Percentiles rank a stretch among this genome's conserved stretches.
These are phyloP conservation scores for Rallus crepitans DNA, from an alignment of 2,797 vertebrate genomes.

Conservation along the genomic window DNA sequence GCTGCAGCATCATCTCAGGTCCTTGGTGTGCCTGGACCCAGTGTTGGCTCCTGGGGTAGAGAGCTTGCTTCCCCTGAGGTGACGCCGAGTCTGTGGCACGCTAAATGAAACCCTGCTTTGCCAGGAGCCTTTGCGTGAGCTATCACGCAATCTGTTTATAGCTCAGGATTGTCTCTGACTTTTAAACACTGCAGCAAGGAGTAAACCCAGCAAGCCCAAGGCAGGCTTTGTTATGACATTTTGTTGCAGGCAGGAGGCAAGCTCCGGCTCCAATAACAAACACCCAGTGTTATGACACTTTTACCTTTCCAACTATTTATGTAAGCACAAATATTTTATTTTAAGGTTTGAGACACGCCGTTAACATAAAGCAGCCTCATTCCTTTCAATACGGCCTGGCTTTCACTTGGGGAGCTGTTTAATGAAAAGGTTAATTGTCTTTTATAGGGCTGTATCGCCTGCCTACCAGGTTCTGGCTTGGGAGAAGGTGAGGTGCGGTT, in stretches of 20 bases:
- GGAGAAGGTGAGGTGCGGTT: conserved; percentile 16
- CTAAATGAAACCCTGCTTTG: background rate
- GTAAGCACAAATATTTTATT: conserved; percentile 85
- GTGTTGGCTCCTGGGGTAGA: rapidly evolving
- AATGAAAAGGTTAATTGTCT: conserved; percentile 79
- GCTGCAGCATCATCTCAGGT: background rate
- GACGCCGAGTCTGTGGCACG: rapidly evolving
- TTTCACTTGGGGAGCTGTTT: conserved; percentile 71
- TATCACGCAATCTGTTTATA: conserved; percentile 62
- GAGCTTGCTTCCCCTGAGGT: too few relatives aligned
- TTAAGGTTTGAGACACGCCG: conserved; percentile 75
- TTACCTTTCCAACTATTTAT: conserved; percentile 86
- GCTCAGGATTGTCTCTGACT: conserved; percentile 50
- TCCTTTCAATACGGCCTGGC: conserved; percentile 68
- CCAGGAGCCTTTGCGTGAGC: background rate
- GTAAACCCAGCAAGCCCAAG: conserved; percentile 64
- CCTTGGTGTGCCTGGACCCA: rapidly evolving
- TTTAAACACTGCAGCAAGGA: conserved; percentile 69
- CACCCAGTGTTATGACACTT: conserved; percentile 86
- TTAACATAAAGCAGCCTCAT: conserved; percentile 84
- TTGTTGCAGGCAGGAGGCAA: conserved; percentile 82
- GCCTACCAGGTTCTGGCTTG: conserved; percentile 53
- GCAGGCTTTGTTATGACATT: conserved; percentile 80
- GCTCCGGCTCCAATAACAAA: conserved; percentile 82
- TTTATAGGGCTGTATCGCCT: conserved; percentile 49